Base-by-base conservation (phyloP, 2,113 vertebrate genomes). In the Nanorana parkeri region DNA sequence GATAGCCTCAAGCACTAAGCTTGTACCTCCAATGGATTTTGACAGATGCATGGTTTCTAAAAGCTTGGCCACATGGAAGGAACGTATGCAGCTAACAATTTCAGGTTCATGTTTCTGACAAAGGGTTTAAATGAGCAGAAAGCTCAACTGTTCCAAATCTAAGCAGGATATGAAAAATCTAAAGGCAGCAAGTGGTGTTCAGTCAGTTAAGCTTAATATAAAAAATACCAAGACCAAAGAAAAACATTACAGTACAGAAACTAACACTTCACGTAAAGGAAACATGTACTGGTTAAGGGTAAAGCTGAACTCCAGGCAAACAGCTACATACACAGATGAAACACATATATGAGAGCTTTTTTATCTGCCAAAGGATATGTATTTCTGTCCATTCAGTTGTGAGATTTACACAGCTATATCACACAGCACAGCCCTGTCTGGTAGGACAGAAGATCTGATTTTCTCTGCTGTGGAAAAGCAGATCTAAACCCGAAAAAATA, bases 31-130 rank as follows among this genome's bases (percentile, higher is more conserved):
- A 81, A 81, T 66, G 26, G 68, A 81, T 81, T 60, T 66, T 81
- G 79, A 81, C 79, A 81, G 79, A 81, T 81, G 79, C 68, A 73
- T 81, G 66, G 79, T 74, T 81, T 81, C 68, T 81, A 73, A 73
- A 81, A 65, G 79, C 68, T 29, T 74, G 79, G 79, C 79, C 79
- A 81, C 69, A 81, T 74, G 79, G 79, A 81, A 81, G 24, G 58
- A 81, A 81, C 79, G 74, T 74, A 74, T 36, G 58, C 60, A 81
- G 68, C 79, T 73, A 81, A 64, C 79, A 73, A 81, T 81, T 65
- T 74, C 60, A 81, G 68, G 78, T 69, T 80, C 63, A 80, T 71
- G 78, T 71, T 80, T 56, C 78, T 72, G 66, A 73, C 79, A 81
- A 81, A 81, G 60, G 68, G 79, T 74, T 74, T 81, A 81, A n/a